phyloP scores from a whole-genome alignment of 2,888 invertebrate species.

The Napeogenes sylphis region DNA sequence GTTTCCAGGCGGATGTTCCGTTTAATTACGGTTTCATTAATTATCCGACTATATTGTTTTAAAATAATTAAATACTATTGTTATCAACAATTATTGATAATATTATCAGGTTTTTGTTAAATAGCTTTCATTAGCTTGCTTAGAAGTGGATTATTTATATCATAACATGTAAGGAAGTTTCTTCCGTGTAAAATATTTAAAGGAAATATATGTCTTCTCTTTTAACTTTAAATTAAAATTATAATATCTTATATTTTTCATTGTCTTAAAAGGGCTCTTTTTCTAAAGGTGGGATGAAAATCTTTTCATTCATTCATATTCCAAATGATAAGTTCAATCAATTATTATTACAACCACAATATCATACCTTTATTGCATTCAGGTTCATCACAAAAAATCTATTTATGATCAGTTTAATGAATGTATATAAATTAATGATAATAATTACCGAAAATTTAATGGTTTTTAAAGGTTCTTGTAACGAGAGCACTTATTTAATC shows the following conservation, averaged over 20 bases:
- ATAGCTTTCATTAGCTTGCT: neutral
- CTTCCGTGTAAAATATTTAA: no score
- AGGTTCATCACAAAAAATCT: neutral
- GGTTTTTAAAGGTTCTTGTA: neutral
- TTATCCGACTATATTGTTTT: constrained; percentile 16
- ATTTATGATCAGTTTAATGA: neutral
- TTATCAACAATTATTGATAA: neutral
- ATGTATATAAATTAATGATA: neutral
- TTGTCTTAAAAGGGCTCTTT: no score
- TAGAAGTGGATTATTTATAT: no score
- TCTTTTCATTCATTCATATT: no score
- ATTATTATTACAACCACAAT: no score
- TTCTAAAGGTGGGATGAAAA: no score
- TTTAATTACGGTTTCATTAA: constrained; percentile 24
- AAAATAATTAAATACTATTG: constrained; percentile 10
- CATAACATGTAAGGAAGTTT: no score
- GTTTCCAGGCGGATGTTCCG: constrained; percentile 27
- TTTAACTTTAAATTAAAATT: no score
- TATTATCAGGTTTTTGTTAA: neutral
- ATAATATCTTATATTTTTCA: no score
- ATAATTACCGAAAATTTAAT: neutral
- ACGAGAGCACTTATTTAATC: neutral
- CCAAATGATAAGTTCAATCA: no score
- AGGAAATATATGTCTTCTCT: no score
- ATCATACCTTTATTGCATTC: no score